Conservation (phyloP, 1,140 invertebrate genomes). For the Zaprionus africanus region DNA sequence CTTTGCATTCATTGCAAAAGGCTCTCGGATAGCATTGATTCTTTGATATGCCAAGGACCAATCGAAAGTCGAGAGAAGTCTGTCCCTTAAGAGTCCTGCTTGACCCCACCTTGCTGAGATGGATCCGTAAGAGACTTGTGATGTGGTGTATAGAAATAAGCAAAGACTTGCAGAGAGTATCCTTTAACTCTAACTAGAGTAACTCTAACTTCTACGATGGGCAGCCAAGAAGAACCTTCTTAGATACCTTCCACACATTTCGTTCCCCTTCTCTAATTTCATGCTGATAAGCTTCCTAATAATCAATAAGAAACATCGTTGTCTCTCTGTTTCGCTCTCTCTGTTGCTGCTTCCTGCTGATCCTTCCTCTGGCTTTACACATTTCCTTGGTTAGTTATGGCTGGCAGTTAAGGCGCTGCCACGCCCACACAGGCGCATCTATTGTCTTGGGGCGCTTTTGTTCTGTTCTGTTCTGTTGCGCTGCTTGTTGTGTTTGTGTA, state of each 20-base stretch:
- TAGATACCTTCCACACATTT: neutral
- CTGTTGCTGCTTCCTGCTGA: neutral
- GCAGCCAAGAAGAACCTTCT: too few species aligned
- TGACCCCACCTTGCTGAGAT: too few species aligned
- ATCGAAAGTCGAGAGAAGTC: neutral
- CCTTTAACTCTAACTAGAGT: too few species aligned
- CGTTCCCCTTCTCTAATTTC: too few species aligned
- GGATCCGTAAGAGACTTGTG: too few species aligned
- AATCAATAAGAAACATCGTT: constrained; percentile 57
- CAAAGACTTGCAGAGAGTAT: too few species aligned
- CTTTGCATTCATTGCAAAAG: neutral
- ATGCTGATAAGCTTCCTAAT: neutral
- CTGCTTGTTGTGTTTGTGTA: constrained; percentile 70
- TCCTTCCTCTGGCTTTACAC: neutral
- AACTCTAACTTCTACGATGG: too few species aligned
- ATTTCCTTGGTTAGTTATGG: constrained; percentile 8
- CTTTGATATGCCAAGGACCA: neutral
- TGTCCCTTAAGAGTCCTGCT: too few species aligned
- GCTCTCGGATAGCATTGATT: neutral
- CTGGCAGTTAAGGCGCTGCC: neutral
- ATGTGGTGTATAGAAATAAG: too few species aligned
- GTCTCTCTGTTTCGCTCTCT: neutral
- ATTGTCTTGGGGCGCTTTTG: constrained; percentile 51
- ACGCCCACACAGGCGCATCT: constrained; percentile 6
- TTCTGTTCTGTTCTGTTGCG: constrained; percentile 53